Evolutionary conservation across 2,888 invertebrate genomes (phyloP), one percentile per base, ranked within the genome.

Genomic region (Temnothorax unifasciatus): DNA sequence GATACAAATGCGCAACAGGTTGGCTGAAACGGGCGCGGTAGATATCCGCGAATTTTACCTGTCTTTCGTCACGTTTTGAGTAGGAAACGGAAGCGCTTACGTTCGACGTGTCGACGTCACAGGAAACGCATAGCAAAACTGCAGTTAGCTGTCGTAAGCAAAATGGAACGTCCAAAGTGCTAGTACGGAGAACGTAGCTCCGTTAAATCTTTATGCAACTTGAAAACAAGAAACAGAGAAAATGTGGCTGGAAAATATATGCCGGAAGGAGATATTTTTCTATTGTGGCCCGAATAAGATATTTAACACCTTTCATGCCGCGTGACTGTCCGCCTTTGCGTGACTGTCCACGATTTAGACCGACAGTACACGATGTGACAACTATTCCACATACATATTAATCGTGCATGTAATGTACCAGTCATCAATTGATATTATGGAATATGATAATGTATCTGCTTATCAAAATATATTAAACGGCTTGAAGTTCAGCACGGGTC

Each of bases 1-100:
- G 77, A 79, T 61, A 64, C 68, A 50, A 64, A 38, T 47, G 82
- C 71, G 57, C 74, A 71, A 25, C 71, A 73, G 81, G 85, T 85
- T 81, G 82, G 41, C 57, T 38, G 82, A 69, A 73, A 54, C 21
- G 34, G 63, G 38, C 74, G 44, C 11, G 66, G 59, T 66, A 76
- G 61, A 47, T 86, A 79, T 73, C 63, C 75, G 44, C 47, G 54
- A 77, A 77, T 61, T 61, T 34, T 13, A 54, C 34, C 38, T 25
- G 25, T 68, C 77, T 21, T 47, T 21, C 57, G 50, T 38, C 47
- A 18, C 66, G 29, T 52, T 9, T 71, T 18, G 76, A 44, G 25
- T 50, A 34, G 61, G n/a, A 69, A 47, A 41, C 63, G 83, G 29
- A 71, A 69, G 50, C 13, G 29, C 29, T 50, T 34, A 44, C 1